phyloP scores from a whole-genome alignment of 2,797 vertebrate genomes.

The Danio aesculapii region DNA sequence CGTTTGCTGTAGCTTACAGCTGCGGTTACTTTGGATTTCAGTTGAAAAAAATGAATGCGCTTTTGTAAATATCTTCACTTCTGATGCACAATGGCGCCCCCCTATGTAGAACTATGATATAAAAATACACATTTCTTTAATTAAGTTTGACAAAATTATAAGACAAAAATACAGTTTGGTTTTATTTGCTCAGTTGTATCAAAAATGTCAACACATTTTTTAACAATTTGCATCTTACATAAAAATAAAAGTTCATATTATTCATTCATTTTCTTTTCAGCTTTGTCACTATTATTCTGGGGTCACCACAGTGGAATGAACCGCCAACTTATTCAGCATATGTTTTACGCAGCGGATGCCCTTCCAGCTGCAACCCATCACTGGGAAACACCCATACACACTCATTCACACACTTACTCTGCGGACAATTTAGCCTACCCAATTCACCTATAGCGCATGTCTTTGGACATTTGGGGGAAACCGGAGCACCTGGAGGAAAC shows the following conservation, averaged over 20 bases:
- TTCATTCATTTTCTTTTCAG: neutral
- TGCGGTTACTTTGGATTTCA: neutral
- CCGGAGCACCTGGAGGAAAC: too few species aligned
- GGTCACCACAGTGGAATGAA: too few species aligned
- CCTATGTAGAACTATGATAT: neutral
- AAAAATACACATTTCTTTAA: neutral
- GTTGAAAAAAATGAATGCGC: too few species aligned
- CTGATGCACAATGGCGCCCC: neutral
- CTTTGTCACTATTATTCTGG: too few species aligned
- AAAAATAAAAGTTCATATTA: neutral
- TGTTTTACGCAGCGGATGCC: too few species aligned
- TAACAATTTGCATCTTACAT: neutral
- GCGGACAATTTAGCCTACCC: too few species aligned
- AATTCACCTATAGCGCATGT: too few species aligned
- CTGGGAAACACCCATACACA: too few species aligned
- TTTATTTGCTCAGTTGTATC: conserved; percentile 26
- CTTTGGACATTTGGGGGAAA: too few species aligned
- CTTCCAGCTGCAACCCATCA: too few species aligned
- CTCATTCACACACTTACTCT: too few species aligned
- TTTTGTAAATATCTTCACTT: neutral
- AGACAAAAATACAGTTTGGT: conserved; percentile 2
- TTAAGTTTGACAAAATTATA: neutral
- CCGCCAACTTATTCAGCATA: too few species aligned
- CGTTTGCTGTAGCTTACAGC: neutral
- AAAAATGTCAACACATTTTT: neutral